phyloP scores from a whole-genome alignment of 2,797 vertebrate genomes.

The Sebastes cheni region DNA sequence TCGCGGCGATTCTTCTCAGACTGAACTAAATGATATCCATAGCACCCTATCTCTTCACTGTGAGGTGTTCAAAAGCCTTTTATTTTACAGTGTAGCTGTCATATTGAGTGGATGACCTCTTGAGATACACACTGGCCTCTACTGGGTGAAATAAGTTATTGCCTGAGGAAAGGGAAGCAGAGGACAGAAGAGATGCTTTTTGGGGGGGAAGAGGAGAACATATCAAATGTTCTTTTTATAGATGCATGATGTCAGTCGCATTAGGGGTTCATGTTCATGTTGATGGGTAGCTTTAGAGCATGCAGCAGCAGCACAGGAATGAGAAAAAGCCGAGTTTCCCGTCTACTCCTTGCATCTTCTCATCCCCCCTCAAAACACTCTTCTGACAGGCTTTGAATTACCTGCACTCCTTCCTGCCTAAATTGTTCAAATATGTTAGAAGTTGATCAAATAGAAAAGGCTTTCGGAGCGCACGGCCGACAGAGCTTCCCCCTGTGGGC shows the following conservation, averaged over 20 bases:
- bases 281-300: constrained; percentile 35
- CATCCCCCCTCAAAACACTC: constrained; percentile 37
- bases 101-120: constrained; percentile 42
- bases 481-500: constrained; percentile 60
- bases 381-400: constrained; percentile 63
- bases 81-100: constrained; percentile 14
- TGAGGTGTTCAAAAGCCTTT: constrained; percentile 26
- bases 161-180: constrained; percentile 13
- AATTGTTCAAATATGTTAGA: constrained; percentile 71
- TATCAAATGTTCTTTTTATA: constrained; percentile 8
- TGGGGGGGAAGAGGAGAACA: background rate
- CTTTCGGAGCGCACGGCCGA: constrained; percentile 27
- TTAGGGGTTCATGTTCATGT: constrained; percentile 25
- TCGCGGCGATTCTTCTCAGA: constrained; percentile 1
- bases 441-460: constrained; percentile 69
- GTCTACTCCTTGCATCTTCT: constrained; percentile 24
- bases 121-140: constrained; percentile 71
- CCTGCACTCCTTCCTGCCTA: constrained; percentile 61
- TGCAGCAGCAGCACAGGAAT: constrained; percentile 9
- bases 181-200: constrained; percentile 9
- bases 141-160: constrained; percentile 51
- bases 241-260: constrained; percentile 47
- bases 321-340: constrained; percentile 13
- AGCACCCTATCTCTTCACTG: background rate
- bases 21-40: constrained; percentile 11